Percentiles rank a stretch among this genome's conserved stretches.
These are phyloP conservation scores for Tipula confusa DNA, from an alignment of 2,888 invertebrate species.

Conservation along the genomic window DNA sequence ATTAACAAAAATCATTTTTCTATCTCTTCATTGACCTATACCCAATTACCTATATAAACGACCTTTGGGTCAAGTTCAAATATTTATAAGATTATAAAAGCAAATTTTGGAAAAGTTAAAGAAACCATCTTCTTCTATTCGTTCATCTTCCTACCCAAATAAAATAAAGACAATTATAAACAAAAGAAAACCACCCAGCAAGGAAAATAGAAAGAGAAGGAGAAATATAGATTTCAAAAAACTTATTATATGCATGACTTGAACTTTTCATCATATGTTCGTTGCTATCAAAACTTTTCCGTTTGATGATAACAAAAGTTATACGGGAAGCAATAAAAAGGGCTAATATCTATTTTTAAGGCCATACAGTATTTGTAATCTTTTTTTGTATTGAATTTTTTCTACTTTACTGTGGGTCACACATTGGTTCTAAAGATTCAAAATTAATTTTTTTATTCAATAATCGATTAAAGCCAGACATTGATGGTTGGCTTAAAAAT, in stretches of 20 bases:
- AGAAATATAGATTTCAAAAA: too few species aligned
- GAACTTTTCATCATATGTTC: background rate
- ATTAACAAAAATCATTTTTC: too few species aligned
- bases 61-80: too few species aligned
- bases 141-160: background rate
- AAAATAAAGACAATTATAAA: background rate
- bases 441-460: too few species aligned
- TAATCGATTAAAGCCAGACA: too few species aligned
- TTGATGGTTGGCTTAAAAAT: too few species aligned
- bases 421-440: background rate
- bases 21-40: too few species aligned
- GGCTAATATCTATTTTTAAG: background rate
- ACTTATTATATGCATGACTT: constrained; percentile 12
- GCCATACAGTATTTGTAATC: too few species aligned
- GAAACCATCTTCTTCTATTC: background rate
- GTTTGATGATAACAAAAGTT: background rate
- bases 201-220: too few species aligned
- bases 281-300: background rate
- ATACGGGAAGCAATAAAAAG: background rate
- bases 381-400: background rate
- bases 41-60: too few species aligned
- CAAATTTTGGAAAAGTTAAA: too few species aligned
- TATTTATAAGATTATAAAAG: too few species aligned
- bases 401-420: background rate
- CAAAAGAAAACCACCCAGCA: background rate